Evolutionary conservation across 2,113 vertebrate genomes (phyloP).

Genomic region (Puntigrus tetrazona): DNA sequence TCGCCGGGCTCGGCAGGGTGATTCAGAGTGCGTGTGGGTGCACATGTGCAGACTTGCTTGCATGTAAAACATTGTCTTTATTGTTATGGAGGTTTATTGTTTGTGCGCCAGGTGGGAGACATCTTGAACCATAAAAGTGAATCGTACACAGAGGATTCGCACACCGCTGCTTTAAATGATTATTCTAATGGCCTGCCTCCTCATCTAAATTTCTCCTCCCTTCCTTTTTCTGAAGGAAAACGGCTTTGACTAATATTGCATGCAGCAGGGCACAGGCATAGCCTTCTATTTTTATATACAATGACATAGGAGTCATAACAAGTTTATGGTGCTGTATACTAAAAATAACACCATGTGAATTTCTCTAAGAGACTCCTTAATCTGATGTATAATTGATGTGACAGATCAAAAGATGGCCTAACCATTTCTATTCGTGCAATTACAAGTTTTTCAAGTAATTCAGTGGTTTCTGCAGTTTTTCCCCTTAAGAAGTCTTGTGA

Average conservation of each 20-base stretch:
- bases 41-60: slow-evolving; percentile 18
- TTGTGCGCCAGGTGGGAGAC: slow-evolving; percentile 50
- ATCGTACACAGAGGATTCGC: slow-evolving; percentile 44
- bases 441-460: not conserved
- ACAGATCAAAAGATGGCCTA: not conserved
- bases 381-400: not conserved
- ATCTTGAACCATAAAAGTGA: slow-evolving; percentile 51
- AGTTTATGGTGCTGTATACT: not conserved
- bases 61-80: slow-evolving; percentile 51
- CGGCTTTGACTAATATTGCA: slow-evolving; percentile 10
- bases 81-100: slow-evolving; percentile 56
- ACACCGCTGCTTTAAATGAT: slow-evolving; percentile 55
- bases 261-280: not conserved
- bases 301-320: slow-evolving; percentile 22
- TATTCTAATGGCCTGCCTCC: slow-evolving; percentile 44
- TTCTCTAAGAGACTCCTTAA: not conserved
- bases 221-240: slow-evolving; percentile 2
- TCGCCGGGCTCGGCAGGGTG: slow-evolving; percentile 50
- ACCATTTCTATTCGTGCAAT: not conserved
- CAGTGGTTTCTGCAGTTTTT: not conserved
- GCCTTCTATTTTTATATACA: not conserved
- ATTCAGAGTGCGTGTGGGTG: slow-evolving; percentile 43
- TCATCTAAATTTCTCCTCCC: slow-evolving; percentile 10
- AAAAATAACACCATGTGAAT: not conserved
- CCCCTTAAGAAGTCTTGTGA: not conserved